Evolutionary conservation across 2,888 invertebrate genomes (phyloP), one percentile per base, ranked within the genome.

Genomic region (Theodoxus fluviatilis): DNA sequence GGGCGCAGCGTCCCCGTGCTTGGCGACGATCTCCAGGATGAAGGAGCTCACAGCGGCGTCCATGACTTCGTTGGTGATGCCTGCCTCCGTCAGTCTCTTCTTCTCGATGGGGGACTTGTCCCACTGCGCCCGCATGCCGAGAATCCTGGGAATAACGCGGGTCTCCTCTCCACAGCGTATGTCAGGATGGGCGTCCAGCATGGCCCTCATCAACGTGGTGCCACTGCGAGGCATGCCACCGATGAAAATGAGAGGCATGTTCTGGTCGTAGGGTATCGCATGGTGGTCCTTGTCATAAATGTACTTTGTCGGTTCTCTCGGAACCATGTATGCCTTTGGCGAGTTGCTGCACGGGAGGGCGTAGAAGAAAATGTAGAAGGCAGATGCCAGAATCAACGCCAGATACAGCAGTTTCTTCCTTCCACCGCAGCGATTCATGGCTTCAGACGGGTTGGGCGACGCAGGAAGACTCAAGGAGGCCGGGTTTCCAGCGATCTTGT

Each of bases 141-240:
- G 91, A 83, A 98, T 93, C 80, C 98, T 91, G 67, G 98, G 98
- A 86, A 98, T 96, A 70, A 99, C 96, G 78, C 97, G 95, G 0
- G 88, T 88, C 89, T 99, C 98, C 89, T 97, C 96, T 28, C 97
- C 97, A 88, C 97, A 98, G 87, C 96, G 92, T 84, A 98, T 94
- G 85, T 94, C 94, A 31, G 96, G 95, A 90, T 98, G 98, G 75
- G 98, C 97, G 89, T 98, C 98, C 81, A 98, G 90, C 95, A 98
- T 95, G 76, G 97, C 97, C 83, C 98, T 91, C 93, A 97, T 95
- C 79, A 98, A 91, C 75, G 98, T 98, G 64, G 98, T 98, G 68
- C 98, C 98, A 65, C 96, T 97, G 80, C 98, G 91, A 69, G 98
- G 98, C 85, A 98, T 96, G 75, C 98, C 98, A 72, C 98, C 98